Conservation (phyloP, 2,797 vertebrate species). For the Bryconaethiops microstoma region DNA sequence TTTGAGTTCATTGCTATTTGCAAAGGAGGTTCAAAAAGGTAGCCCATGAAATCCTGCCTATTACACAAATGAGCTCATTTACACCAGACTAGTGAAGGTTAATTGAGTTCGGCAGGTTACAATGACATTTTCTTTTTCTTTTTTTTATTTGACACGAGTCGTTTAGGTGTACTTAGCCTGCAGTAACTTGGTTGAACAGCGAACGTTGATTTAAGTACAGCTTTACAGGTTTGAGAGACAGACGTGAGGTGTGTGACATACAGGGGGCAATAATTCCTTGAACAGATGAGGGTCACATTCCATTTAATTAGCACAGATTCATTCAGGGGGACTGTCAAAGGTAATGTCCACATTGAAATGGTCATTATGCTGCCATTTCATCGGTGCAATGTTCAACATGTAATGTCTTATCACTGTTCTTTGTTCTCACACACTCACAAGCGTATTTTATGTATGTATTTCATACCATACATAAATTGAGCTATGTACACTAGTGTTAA, state of each 20-base stretch:
- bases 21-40: not conserved
- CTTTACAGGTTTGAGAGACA: too few species aligned
- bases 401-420: constrained; percentile 6
- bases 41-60: constrained; percentile 12
- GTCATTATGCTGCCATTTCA: constrained; percentile 10
- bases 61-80: constrained; percentile 30
- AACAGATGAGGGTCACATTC: constrained; percentile 26
- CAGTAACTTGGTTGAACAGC: too few species aligned
- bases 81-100: constrained; percentile 34
- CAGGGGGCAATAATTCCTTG: constrained; percentile 23
- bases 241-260: too few species aligned
- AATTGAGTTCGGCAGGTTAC: constrained; percentile 46
- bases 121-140: not conserved
- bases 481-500: not conserved
- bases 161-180: too few species aligned
- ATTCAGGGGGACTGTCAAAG: constrained; percentile 38
- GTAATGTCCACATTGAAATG: constrained; percentile 32
- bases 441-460: too few species aligned
- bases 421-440: not conserved
- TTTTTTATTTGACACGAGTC: too few species aligned
- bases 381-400: constrained; percentile 1
- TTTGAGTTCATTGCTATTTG: not conserved
- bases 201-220: too few species aligned
- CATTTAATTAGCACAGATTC: constrained; percentile 39
- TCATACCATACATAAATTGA: not conserved